Evolutionary conservation across 2,888 invertebrate genomes (phyloP).

Genomic region (Leptopilina syphax): DNA sequence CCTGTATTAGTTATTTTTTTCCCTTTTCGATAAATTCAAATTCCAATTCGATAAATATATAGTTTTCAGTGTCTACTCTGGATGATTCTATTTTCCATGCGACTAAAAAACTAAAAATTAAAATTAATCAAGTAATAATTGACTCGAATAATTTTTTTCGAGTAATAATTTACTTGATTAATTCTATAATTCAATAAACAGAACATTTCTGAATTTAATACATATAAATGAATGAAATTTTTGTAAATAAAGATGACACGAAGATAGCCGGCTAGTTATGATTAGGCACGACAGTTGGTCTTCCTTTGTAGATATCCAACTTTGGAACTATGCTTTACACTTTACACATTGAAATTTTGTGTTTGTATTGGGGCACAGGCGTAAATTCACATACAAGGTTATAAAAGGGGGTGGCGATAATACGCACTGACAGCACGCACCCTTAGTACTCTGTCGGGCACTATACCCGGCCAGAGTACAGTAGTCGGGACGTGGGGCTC

Average conservation of each 20-base stretch:
- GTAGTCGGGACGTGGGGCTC: conserved; percentile 27
- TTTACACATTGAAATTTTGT: conserved; percentile 48
- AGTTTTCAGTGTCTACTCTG: too few relatives aligned
- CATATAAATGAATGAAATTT: not conserved
- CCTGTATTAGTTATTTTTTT: too few relatives aligned
- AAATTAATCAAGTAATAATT: too few relatives aligned
- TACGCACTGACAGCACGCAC: conserved; percentile 74
- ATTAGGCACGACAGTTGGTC: conserved; percentile 76
- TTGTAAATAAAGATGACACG: conserved; percentile 33
- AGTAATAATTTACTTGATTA: too few relatives aligned
- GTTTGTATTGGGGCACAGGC: conserved; percentile 45
- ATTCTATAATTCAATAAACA: too few relatives aligned
- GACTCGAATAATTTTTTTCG: too few relatives aligned
- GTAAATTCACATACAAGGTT: conserved; percentile 41
- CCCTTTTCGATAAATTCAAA: too few relatives aligned
- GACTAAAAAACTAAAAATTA: too few relatives aligned
- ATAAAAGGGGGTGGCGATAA: conserved; percentile 68
- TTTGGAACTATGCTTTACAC: conserved; percentile 29
- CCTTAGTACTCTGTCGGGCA: conserved; percentile 56
- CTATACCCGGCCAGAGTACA: conserved; percentile 29
- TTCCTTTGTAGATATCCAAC: conserved; percentile 48
- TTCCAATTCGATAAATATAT: too few relatives aligned
- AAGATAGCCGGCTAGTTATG: conserved; percentile 66
- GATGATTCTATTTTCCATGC: too few relatives aligned
- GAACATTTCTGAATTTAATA: too few relatives aligned